Evolutionary conservation across 2,888 invertebrate species (phyloP).

Genomic region (Apamea epomidion): DNA sequence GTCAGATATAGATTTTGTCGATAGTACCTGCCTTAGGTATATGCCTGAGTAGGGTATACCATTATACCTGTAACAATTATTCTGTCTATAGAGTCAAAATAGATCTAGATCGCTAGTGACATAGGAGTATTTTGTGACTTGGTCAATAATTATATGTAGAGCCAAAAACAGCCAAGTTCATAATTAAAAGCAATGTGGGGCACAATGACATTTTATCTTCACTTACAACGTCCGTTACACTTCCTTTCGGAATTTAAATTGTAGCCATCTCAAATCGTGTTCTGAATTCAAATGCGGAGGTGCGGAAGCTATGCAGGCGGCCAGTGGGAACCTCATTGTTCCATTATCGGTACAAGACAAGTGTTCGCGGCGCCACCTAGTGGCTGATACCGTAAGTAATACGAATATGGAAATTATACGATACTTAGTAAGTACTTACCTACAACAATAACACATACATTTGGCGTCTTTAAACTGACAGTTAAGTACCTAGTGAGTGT

Average conservation of each 20-base stretch:
- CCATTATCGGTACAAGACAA: constrained; percentile 68
- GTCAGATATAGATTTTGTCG: too few relatives aligned
- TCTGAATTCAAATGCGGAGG: constrained; percentile 80
- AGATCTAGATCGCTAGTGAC: too few relatives aligned
- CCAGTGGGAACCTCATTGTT: constrained; percentile 73
- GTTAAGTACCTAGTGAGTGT: constrained; percentile 17
- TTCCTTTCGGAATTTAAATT: constrained; percentile 69
- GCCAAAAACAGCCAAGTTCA: not conserved
- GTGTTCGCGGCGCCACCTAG: constrained; percentile 77
- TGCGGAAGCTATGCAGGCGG: constrained; percentile 71
- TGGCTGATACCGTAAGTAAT: constrained; percentile 68
- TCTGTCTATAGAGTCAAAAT: too few relatives aligned
- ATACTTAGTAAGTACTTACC: constrained; percentile 20
- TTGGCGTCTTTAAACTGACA: constrained; percentile 12
- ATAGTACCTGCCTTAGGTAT: too few relatives aligned
- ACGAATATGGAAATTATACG: constrained; percentile 57
- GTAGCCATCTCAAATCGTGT: constrained; percentile 77
- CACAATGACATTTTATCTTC: constrained; percentile 21
- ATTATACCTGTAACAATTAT: too few relatives aligned
- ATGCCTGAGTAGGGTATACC: too few relatives aligned
- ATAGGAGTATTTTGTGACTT: too few relatives aligned
- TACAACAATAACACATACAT: constrained; percentile 47
- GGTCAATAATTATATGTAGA: not conserved
- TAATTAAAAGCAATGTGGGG: not conserved
- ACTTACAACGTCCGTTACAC: constrained; percentile 33